phyloP scores from a whole-genome alignment of 2,113 vertebrate species.

The Pseudopipra pipra region DNA sequence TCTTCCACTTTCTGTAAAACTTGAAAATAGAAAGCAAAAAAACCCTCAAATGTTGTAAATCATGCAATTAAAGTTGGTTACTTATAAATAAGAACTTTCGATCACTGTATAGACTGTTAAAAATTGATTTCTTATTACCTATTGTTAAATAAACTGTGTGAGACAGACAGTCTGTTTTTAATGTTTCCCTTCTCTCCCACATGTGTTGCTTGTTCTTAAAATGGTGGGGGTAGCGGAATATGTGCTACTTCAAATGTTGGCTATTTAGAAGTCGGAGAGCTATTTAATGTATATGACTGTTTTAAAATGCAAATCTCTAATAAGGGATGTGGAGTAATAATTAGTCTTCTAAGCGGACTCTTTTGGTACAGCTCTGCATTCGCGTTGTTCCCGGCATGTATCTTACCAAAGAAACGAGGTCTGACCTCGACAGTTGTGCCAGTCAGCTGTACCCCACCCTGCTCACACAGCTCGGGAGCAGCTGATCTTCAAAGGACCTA shows the following conservation, averaged over 20 bases:
- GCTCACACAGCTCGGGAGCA: neutral
- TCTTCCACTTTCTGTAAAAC: slow-evolving; percentile 84
- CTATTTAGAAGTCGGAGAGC: neutral
- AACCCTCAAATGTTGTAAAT: slow-evolving; percentile 85
- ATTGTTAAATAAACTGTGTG: slow-evolving; percentile 89
- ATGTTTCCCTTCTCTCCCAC: slow-evolving; percentile 64
- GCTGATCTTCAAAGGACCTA: slow-evolving; percentile 29
- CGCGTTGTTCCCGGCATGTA: neutral
- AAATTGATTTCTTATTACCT: slow-evolving; percentile 87
- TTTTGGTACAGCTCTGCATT: slow-evolving; percentile 36
- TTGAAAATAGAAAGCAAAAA: slow-evolving; percentile 85
- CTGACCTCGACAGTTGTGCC: slow-evolving; percentile 24
- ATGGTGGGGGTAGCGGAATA: neutral
- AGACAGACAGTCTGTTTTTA: slow-evolving; percentile 76
- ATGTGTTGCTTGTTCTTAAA: slow-evolving; percentile 7
- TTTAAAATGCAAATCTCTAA: slow-evolving; percentile 28
- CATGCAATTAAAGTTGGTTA: slow-evolving; percentile 87
- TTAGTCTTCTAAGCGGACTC: slow-evolving; percentile 15
- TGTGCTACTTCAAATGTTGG: neutral
- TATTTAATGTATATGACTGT: slow-evolving; percentile 43
- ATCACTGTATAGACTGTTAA: slow-evolving; percentile 90
- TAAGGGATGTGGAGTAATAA: slow-evolving; percentile 14
- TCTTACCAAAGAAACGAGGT: slow-evolving; percentile 44
- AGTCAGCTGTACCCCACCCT: neutral
- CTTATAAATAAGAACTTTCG: slow-evolving; percentile 87